Evolutionary conservation across 2,113 vertebrate genomes (phyloP).

Genomic region (Athene noctua): DNA sequence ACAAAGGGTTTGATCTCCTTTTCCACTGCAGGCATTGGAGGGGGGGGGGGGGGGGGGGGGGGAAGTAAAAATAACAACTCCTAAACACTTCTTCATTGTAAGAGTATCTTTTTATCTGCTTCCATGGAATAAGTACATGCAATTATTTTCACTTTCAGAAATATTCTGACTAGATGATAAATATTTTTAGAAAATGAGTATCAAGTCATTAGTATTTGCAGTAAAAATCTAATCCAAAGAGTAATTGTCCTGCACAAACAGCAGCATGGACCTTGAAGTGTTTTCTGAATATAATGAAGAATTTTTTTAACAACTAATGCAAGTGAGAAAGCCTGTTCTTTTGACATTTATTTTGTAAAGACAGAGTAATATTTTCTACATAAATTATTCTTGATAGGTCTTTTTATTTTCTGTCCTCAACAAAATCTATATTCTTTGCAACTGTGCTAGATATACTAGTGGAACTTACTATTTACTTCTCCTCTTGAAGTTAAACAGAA

Average conservation of each 20-base stretch:
- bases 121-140: background rate
- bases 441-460: background rate
- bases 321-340: background rate
- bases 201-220: background rate
- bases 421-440: background rate
- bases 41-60: too few relatives aligned
- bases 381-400: background rate
- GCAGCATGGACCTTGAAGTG: background rate
- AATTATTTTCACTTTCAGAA: background rate
- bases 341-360: background rate
- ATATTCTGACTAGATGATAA: background rate
- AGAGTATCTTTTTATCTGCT: background rate
- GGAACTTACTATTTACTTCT: background rate
- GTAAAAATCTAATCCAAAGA: background rate
- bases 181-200: background rate
- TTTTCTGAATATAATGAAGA: background rate
- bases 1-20: background rate
- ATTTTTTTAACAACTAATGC: background rate
- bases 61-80: background rate
- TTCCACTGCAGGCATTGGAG: background rate
- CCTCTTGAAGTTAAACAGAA: background rate
- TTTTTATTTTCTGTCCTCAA: background rate
- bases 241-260: background rate
- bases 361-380: background rate
- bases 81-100: background rate